Percentiles rank a stretch among this genome's conserved stretches.
Conservation (phyloP, 2,888 invertebrate species). For the Venustoraphidia nigricollis region DNA sequence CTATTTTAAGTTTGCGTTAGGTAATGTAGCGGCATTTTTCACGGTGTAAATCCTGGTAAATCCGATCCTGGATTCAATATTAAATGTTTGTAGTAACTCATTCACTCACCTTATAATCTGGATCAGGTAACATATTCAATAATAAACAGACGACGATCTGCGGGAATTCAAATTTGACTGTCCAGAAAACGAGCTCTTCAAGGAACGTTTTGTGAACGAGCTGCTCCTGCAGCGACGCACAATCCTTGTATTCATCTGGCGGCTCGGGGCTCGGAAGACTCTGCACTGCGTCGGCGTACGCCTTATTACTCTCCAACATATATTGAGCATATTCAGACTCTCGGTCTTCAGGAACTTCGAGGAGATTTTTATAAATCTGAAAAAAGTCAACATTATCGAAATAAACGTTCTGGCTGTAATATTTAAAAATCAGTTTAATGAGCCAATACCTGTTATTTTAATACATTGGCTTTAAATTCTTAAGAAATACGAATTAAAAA, state of each 20-base stretch:
- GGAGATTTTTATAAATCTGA: conserved; percentile 56
- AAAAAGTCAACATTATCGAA: conserved; percentile 11
- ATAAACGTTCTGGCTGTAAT: too few relatives aligned
- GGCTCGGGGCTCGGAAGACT: conserved; percentile 57
- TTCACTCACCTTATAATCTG: conserved; percentile 69
- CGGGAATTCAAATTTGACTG: conserved; percentile 92
- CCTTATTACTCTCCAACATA: conserved; percentile 53
- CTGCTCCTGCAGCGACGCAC: conserved; percentile 62
- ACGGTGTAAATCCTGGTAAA: too few relatives aligned
- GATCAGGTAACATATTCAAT: conserved; percentile 88
- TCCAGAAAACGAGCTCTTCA: conserved; percentile 97
- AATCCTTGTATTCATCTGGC: conserved; percentile 60
- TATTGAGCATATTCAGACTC: conserved; percentile 58
- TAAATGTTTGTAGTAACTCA: too few relatives aligned
- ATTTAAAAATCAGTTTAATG: too few relatives aligned
- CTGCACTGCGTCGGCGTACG: conserved; percentile 69
- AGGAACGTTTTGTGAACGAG: conserved; percentile 71
- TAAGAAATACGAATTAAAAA: too few relatives aligned
- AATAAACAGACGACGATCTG: conserved; percentile 91
- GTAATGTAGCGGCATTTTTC: too few relatives aligned
- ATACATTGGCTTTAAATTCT: too few relatives aligned
- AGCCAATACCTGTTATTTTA: too few relatives aligned
- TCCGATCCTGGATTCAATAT: too few relatives aligned
- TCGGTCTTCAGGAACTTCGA: conserved; percentile 45
- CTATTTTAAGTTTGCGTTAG: too few relatives aligned